Evolutionary conservation across 1,140 invertebrate species (phyloP), one percentile per base, ranked within the genome.

Genomic region (Coenobita brevimanus): DNA sequence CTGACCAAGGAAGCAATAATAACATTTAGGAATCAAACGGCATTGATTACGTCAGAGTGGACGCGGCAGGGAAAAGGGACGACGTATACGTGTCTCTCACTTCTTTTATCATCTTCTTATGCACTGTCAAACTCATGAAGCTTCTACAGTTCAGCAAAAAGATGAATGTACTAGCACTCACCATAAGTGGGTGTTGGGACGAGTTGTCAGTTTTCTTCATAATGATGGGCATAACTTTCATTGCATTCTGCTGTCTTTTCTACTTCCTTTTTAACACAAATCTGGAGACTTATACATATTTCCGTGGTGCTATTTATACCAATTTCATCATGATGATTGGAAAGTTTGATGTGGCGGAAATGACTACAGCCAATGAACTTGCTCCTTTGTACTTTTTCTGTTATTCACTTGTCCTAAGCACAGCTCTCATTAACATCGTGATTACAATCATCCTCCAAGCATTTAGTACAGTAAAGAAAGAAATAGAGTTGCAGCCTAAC

Each of bases 401-500:
- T 24, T 95, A 93, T 90, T 93, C 94, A 46, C 89, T 95, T 0
- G 91, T 93, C 3, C 92, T 93, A 64, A 93, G 92, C 15, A 94
- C 94, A 82, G 92, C 94, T 64, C 91, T 94, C 27, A 92, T 95
- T 82, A 95, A 94, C 91, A 93, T 94, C 91, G 94, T 94, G 91
- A 91, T 95, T 17, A 94, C 94, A 0, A 94, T 95, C 84, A 93
- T 95, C 43, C 93, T 94, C 46, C 93, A 93, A 67, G 92, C 93
- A 1, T 95, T 94, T 91, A 91, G 92, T 71, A 83, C 90, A 15
- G 91, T 91, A 3, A 91, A 90, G 76, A 41, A 57, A 3, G 89
- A 90, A 8, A 27, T 90, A 13, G 69, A 64, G 36, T 67, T 76
- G 8, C 79, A 41, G n/a, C 24, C 80, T 27, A 90, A 90, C 69